Percentiles rank a stretch among this genome's conserved stretches.
Conservation (phyloP, 1,140 invertebrate genomes). For the Trichomalopsis sarcophagae region DNA sequence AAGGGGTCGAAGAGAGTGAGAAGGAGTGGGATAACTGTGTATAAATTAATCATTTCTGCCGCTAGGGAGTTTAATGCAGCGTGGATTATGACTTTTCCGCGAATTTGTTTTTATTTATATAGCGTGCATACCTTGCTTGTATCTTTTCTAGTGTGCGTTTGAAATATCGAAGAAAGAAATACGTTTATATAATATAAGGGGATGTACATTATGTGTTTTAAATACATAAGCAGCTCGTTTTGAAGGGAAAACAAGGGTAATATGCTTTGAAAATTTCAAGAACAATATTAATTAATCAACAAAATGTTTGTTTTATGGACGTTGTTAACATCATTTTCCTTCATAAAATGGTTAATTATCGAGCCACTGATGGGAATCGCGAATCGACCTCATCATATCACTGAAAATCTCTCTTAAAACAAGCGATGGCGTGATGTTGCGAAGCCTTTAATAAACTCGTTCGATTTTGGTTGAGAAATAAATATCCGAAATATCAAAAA, state of each 20-base stretch:
- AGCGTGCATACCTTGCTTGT: not conserved
- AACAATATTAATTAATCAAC: not conserved
- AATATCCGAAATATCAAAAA: too few species aligned
- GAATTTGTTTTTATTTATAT: not conserved
- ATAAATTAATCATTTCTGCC: conserved; percentile 30
- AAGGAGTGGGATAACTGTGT: not conserved
- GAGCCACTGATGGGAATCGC: too few species aligned
- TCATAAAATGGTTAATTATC: too few species aligned
- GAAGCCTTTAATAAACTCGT: too few species aligned
- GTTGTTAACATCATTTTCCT: too few species aligned
- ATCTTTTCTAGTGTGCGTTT: not conserved
- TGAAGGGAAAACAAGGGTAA: not conserved
- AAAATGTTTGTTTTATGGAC: too few species aligned
- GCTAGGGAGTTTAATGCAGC: conserved; percentile 17
- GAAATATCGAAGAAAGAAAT: conserved; percentile 7
- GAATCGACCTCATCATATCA: too few species aligned
- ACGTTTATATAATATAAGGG: not conserved
- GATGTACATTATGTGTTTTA: not conserved
- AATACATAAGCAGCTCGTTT: not conserved
- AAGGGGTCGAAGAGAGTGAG: not conserved
- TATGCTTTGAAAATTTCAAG: not conserved
- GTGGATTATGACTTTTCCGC: conserved; percentile 33
- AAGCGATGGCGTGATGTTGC: too few species aligned
- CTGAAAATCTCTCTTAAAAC: too few species aligned
- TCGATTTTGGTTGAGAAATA: too few species aligned